Evolutionary conservation across 2,797 vertebrate genomes (phyloP).

Genomic region (Diplodus puntazzo): DNA sequence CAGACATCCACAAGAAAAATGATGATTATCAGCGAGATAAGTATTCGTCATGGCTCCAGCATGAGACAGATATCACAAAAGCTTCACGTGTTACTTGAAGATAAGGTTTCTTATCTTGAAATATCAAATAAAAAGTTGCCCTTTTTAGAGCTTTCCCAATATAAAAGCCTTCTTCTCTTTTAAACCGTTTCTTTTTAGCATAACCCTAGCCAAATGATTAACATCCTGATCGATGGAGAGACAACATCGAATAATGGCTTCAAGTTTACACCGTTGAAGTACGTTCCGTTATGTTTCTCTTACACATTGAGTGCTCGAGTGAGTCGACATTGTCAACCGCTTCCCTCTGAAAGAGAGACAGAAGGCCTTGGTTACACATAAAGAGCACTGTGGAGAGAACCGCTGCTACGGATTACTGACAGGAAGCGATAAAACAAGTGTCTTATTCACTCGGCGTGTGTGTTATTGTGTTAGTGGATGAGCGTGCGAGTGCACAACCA

Average conservation of each 20-base stretch:
- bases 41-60: slow-evolving; percentile 43
- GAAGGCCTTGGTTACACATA: slow-evolving; percentile 43
- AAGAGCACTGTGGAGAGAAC: slow-evolving; percentile 15
- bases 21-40: slow-evolving; percentile 55
- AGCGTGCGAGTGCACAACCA: slow-evolving; percentile 29
- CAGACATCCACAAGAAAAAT: slow-evolving; percentile 32
- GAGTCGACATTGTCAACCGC: background rate
- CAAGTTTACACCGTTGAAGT: slow-evolving; percentile 18
- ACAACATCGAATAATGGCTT: slow-evolving; percentile 18
- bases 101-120: slow-evolving; percentile 61
- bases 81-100: slow-evolving; percentile 42
- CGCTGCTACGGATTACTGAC: slow-evolving; percentile 58
- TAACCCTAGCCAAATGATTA: slow-evolving; percentile 13
- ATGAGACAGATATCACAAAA: slow-evolving; percentile 34
- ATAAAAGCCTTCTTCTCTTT: slow-evolving; percentile 1
- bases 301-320: slow-evolving; percentile 12
- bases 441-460: slow-evolving; percentile 37
- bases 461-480: slow-evolving; percentile 26
- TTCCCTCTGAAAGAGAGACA: slow-evolving; percentile 8
- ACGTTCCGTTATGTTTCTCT: slow-evolving; percentile 18
- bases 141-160: slow-evolving; percentile 34
- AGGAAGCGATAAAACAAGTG: slow-evolving; percentile 61
- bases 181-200: slow-evolving; percentile 14
- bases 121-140: slow-evolving; percentile 35
- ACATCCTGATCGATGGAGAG: slow-evolving; percentile 8